Conservation (phyloP, 2,797 vertebrate genomes). For the Clarias platycephalus region DNA sequence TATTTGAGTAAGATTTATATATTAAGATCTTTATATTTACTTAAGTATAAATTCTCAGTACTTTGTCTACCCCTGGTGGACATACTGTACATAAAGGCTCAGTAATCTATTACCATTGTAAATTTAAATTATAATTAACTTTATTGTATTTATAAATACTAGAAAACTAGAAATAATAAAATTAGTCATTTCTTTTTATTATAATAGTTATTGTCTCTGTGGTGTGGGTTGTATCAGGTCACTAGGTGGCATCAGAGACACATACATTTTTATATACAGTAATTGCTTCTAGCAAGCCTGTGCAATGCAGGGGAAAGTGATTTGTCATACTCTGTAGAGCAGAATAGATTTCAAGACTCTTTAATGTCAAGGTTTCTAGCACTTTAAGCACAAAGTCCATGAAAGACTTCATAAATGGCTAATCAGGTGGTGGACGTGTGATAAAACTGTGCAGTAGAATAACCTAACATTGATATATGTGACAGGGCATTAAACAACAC, state of each 20-base stretch:
- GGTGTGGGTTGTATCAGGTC: constrained; percentile 17
- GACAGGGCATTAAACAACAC: background rate
- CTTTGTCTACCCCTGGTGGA: constrained; percentile 11
- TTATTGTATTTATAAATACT: background rate
- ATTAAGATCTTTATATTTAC: background rate
- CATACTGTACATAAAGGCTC: background rate
- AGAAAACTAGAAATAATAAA: background rate
- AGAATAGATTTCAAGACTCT: background rate
- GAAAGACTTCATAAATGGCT: background rate
- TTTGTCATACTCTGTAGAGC: background rate
- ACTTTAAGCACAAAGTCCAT: background rate
- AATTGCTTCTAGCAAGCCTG: background rate
- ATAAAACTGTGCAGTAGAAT: background rate
- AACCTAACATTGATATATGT: background rate
- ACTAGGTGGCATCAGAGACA: constrained; percentile 58
- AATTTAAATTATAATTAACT: background rate
- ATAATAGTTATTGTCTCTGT: background rate
- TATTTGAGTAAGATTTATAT: background rate
- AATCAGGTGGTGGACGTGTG: background rate
- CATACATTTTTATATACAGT: background rate
- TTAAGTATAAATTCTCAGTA: background rate
- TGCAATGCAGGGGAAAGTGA: background rate
- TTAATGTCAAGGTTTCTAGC: background rate
- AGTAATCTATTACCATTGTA: background rate
- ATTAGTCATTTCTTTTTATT: background rate